Base-by-base conservation (phyloP, 2,797 vertebrate genomes). In the Cottoperca gobio region DNA sequence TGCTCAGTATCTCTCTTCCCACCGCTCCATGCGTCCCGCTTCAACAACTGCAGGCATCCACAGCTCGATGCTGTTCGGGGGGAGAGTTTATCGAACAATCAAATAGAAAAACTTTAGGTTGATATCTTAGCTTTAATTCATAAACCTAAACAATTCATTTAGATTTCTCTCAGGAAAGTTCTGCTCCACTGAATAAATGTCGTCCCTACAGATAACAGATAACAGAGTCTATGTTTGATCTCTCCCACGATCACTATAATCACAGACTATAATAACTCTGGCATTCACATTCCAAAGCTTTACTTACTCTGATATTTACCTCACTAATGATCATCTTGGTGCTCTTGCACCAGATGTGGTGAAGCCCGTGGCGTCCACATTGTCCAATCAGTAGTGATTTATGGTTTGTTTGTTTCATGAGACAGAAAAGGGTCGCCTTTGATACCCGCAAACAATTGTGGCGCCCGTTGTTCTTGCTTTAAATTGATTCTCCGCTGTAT, bases 361-460 rank as follows among this genome's bases (percentile, higher is more conserved):
- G 57, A 84, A 55, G 66, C 69, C 60, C 71, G 49, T 7, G 24
- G 33, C 14, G 13, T 78, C 78, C 76, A 54, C 73, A 60, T 67
- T 68, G 71, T 88, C 90, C 86, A 88, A 80, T 87, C 90, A 85
- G 76, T 43, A 14, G 72, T 91, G 92, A 94, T 94, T 93, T 92
- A 94, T 91, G 86, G 89, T 90, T 91, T 92, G 93, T 93, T 93
- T 91, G 88, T 86, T 88, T 79, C 79, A 72, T 78, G 74, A 88
- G 77, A 91, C 79, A 81, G 81, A 86, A 76, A 88, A 84, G 73
- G 57, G 61, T 63, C 84, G 83, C 85, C 78, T 91, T 88, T 86
- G 87, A 87, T 91, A 84, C 86, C 67, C 71, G 74, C 70, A 85
- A 89, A 92, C 85, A 82, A 90, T 83, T 71, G 86, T 80, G 83